These are phyloP conservation scores for Urocyon cinereoargenteus DNA, from an alignment of 2,797 vertebrate genomes.

Conservation along the genomic window DNA sequence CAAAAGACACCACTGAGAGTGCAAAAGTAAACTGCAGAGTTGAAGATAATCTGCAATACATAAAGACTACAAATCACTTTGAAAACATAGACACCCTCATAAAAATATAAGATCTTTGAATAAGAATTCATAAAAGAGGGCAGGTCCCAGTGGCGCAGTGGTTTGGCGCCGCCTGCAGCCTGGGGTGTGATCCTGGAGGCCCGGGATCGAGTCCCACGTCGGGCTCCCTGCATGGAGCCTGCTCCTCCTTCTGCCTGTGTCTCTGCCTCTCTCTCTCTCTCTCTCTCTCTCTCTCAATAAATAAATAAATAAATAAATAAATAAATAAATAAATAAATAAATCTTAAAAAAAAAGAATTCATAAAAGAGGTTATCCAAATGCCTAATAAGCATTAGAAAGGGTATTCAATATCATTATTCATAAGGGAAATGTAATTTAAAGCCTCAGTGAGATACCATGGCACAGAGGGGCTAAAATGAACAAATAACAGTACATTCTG, in stretches of 20 bases:
- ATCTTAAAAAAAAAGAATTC: not conserved
- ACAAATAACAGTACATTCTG: not conserved
- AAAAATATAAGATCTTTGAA: not conserved
- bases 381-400: not conserved
- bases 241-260: no score
- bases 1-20: not conserved
- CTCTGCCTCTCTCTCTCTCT: no score
- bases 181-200: no score
- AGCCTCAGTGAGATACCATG: not conserved
- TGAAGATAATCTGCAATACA: not conserved
- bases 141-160: no score
- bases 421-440: constrained; percentile 7
- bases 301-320: no score
- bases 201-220: no score
- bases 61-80: not conserved
- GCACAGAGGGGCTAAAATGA: not conserved
- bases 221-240: no score
- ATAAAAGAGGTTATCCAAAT: constrained; percentile 24
- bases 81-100: not conserved
- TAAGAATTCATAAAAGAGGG: not conserved
- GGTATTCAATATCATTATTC: not conserved
- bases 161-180: no score
- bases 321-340: no score
- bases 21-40: not conserved
- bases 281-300: no score